phyloP scores from a whole-genome alignment of 2,888 invertebrate species.

The Eupithecia inturbata region DNA sequence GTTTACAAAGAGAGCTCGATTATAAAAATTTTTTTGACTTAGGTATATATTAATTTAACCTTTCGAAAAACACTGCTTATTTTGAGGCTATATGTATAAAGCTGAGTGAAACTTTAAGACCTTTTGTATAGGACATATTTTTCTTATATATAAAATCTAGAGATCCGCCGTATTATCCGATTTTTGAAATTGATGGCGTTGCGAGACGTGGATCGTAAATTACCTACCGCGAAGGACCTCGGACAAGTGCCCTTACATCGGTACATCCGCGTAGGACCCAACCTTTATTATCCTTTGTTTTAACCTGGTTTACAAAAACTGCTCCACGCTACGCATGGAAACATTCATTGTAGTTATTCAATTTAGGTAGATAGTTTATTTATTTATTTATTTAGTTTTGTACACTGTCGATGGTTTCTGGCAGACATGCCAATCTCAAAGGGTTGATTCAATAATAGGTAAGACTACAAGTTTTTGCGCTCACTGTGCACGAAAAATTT shows the following conservation, averaged over 20 bases:
- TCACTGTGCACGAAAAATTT: no score
- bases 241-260: conserved; percentile 24
- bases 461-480: no score
- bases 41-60: background rate
- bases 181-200: background rate
- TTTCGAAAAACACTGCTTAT: no score
- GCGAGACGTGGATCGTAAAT: background rate
- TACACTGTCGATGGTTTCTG: no score
- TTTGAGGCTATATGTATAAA: no score
- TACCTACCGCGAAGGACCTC: background rate
- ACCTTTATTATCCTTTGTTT: conserved; percentile 7
- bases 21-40: background rate
- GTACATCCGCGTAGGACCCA: conserved; percentile 22
- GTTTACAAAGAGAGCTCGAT: background rate
- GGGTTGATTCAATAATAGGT: no score
- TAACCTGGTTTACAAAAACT: conserved; percentile 13
- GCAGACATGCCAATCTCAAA: no score
- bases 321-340: background rate
- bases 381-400: no score
- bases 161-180: background rate
- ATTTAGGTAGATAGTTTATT: no score
- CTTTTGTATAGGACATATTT: background rate
- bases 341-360: background rate
- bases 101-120: no score
- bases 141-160: background rate